Conservation (phyloP, 1,140 invertebrate species). For the Trachelipus rathkii region DNA sequence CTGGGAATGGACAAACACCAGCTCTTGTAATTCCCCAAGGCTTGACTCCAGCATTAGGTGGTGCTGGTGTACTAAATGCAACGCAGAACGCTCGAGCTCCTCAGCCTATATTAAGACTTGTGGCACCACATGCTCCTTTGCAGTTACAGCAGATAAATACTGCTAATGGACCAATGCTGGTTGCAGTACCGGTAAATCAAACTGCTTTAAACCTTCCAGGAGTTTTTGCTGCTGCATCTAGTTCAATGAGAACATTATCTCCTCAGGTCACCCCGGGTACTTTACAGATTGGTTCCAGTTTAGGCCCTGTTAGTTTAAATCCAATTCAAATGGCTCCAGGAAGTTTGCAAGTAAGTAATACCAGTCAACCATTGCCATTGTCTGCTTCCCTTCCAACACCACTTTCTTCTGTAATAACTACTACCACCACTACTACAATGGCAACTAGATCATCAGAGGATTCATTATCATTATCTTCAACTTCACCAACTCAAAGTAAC, state of each 20-base stretch:
- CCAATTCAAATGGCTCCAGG: constrained; percentile 3
- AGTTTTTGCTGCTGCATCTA: background rate
- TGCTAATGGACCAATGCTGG: constrained; percentile 21
- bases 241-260: constrained; percentile 17
- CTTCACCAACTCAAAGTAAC: constrained; percentile 1
- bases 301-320: constrained; percentile 12
- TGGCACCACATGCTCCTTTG: constrained; percentile 17
- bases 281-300: background rate
- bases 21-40: constrained; percentile 26
- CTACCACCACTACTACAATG: constrained; percentile 15
- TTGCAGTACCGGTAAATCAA: constrained; percentile 19
- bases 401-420: constrained; percentile 20
- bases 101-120: constrained; percentile 25
- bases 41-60: constrained; percentile 19
- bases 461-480: constrained; percentile 1
- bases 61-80: background rate
- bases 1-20: constrained; percentile 24
- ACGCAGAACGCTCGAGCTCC: constrained; percentile 12
- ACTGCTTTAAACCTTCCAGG: constrained; percentile 20
- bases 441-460: constrained; percentile 4
- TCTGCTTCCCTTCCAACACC: constrained; percentile 5
- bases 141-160: constrained; percentile 30
- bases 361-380: constrained; percentile 11
- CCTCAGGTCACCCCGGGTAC: constrained; percentile 16
- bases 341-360: constrained; percentile 11